phyloP scores from a whole-genome alignment of 1,140 invertebrate species.

The Bombus waltoni region DNA sequence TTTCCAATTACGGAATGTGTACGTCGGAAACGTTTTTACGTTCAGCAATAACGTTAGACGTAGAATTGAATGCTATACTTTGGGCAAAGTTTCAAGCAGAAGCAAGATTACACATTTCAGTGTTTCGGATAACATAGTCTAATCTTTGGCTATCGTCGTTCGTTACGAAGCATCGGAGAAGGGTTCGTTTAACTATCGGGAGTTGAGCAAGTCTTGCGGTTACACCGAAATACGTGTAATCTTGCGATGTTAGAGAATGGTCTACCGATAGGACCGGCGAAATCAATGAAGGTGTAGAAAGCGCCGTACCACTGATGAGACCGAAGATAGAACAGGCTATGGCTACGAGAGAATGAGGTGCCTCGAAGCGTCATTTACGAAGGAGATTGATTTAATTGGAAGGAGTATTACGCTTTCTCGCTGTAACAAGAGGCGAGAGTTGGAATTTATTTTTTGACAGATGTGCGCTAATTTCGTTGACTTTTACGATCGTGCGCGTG shows the following conservation, averaged over 20 bases:
- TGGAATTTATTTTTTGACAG: not conserved
- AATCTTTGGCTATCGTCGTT: constrained; percentile 34
- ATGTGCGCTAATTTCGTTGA: not conserved
- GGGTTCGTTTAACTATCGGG: constrained; percentile 44
- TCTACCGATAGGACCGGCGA: constrained; percentile 16
- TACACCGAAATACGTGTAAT: constrained; percentile 54
- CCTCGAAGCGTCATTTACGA: constrained; percentile 56
- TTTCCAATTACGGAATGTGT: too few species aligned
- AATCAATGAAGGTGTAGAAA: constrained; percentile 35
- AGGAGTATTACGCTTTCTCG: not conserved
- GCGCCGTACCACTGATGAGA: constrained; percentile 41
- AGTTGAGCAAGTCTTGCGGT: constrained; percentile 52
- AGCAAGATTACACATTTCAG: not conserved
- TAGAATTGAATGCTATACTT: not conserved
- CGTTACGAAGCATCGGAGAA: constrained; percentile 42
- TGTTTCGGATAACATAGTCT: constrained; percentile 5
- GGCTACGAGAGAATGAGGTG: constrained; percentile 39
- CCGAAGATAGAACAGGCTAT: constrained; percentile 38
- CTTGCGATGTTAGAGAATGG: constrained; percentile 49
- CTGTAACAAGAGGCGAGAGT: not conserved
- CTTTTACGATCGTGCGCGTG: not conserved
- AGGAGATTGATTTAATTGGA: constrained; percentile 63
- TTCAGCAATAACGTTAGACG: not conserved
- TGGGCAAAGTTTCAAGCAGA: not conserved
- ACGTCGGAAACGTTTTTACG: not conserved